Base-by-base conservation (phyloP, 2,113 vertebrate genomes). In the Dasypus novemcinctus region DNA sequence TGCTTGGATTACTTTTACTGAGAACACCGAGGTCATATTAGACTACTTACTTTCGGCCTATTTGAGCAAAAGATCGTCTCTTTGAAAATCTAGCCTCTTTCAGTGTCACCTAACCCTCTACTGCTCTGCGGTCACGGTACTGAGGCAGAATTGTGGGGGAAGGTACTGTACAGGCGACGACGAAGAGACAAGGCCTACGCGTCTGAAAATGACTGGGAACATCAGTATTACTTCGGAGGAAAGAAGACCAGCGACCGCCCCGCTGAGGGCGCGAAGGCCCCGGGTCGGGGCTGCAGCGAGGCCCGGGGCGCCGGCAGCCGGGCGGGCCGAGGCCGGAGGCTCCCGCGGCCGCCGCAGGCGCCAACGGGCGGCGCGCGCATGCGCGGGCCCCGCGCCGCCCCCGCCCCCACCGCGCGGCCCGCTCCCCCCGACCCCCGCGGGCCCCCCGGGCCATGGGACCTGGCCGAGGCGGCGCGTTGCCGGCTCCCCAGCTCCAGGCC, bases 381-480 rank as follows among this genome's bases (percentile, higher is more conserved):
- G 94, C 96, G 95, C 96, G 57, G 57, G 18, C 5, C 43, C 6
- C 10, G 43, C 82, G 25, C 78, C 93, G 59, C 87, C 93, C 89
- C 94, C 80, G 68, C 93, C 93, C 95, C 94, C 96, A 79, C 91
- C 29, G 49, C 31, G 59, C 91, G 54, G 54, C 1, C 41, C 20
- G 64, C 54, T 66, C 80, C 87, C 74, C 33, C 10, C 80, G 66
- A 74, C 92, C 75, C 75, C 1, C 13, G 18, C 49, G 49, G 75
- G 91, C 68, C 80, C 33, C 43, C 80, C 75, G 84, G 93, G 95
- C 89, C 95, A 95, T 97, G 96, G 96, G 95, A 74, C 89, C 95
- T 93, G 72, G 68, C 74, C 91, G 54, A 46, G 86, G 68, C 36
- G 38, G 80, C 84, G 68, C 80, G 84, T 81, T 11, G 20, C 83